These are phyloP conservation scores for Naja naja DNA, from an alignment of 2,113 vertebrate species.

Conservation along the genomic window DNA sequence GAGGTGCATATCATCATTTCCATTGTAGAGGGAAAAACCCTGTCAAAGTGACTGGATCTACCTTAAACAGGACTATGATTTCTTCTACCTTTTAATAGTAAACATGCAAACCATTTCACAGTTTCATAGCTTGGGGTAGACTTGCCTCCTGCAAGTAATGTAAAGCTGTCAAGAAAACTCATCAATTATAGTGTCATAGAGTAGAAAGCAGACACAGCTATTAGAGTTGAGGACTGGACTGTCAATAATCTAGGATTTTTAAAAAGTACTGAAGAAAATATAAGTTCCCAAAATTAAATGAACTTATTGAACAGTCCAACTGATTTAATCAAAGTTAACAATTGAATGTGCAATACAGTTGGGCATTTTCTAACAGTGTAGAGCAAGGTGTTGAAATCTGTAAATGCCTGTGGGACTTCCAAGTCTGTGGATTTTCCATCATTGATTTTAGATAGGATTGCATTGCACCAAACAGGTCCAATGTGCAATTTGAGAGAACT, in stretches of 20 bases:
- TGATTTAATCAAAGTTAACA: conserved; percentile 48
- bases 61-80: neutral
- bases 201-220: neutral
- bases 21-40: neutral
- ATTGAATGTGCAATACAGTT: conserved; percentile 30
- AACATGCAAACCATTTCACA: neutral
- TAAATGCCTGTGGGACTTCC: no score
- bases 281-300: neutral
- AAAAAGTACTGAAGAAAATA: neutral
- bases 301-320: neutral
- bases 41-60: neutral
- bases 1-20: neutral
- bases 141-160: neutral
- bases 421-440: neutral
- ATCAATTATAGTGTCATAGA: neutral
- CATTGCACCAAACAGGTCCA: neutral
- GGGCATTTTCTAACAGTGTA: conserved; percentile 19
- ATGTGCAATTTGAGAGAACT: neutral
- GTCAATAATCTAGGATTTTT: neutral
- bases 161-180: neutral
- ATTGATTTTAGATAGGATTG: neutral
- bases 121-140: neutral
- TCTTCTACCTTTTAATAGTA: neutral
- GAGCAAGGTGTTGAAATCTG: neutral
- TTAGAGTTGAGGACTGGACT: neutral